Evolutionary conservation across 2,888 invertebrate species (phyloP), one percentile per base, ranked within the genome.

Genomic region (Sericinus montela): DNA sequence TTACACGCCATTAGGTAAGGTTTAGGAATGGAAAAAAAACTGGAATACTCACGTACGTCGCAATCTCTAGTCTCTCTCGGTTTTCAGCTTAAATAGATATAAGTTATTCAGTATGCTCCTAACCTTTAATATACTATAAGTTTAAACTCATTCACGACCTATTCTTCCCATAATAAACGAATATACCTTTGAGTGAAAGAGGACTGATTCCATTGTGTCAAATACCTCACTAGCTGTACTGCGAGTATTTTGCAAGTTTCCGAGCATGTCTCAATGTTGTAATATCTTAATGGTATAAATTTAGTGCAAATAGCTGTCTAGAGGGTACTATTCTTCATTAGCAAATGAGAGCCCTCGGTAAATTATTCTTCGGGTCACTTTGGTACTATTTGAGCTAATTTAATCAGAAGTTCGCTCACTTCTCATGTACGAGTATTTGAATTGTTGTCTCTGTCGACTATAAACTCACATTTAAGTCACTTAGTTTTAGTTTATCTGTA

Each of bases 321-420:
- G 86, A 80, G 86, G 64, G 76, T 68, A 84, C 72, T 83, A 78
- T 69, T 84, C 83, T 84, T 85, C 85, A 86, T 87, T 87, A 87
- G 69, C 60, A 62, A 66, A 68, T 65, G 75, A 73, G 75, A 76
- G 69, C 74, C 79, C 65, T 72, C 62, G 69, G 70, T 83, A 79
- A 83, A 84, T 85, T 83, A 86, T 85, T 83, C 85, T 84, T 84
- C 64, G 69, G 86, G 87, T 86, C 86, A 85, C 86, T 84, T 81
- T 62, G 80, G 83, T 73, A 73, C 81, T 78, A 78, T 83, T 85
- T 80, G 73, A 80, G 78, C 75, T 81, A 85, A 84, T 84, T 86
- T 83, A 84, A 84, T 82, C 72, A 72, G 59, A 80, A 84, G 76
- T 82, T 80, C 60, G 68, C 64, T 68, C 69, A 70, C 75, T 69